Base-by-base conservation (phyloP, 2,113 vertebrate genomes). In the Phrynosoma platyrhinos region DNA sequence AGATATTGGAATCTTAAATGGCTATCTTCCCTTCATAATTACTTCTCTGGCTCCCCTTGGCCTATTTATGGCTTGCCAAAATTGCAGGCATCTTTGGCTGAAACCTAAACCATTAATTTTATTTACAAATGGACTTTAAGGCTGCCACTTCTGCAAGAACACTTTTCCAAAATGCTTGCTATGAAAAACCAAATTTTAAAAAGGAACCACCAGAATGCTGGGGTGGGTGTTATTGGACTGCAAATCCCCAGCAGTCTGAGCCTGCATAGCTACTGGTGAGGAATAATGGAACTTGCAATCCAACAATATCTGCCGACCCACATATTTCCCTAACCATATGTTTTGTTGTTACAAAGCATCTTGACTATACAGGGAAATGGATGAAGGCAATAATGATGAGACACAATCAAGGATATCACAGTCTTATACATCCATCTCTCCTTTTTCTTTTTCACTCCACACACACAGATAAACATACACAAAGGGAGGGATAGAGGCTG, bases 81-180 rank as follows among this genome's bases (percentile, higher is more conserved):
- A 62, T 64, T 82, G 68, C 62, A 64, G 86, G 42, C 9, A 25
- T 75, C n/a, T n/a, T 40, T 87, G 53, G 79, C 9, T 0, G n/a
- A 91, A 93, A 77, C 84, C 10, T 58, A 85, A 86, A 82, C 72
- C 92, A 93, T 91, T 93, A 87, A 88, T 87, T 87, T 90, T 91
- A 82, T 69, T 9, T 83, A 88, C 0, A 0, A 0, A 1, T 0
- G 8, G 14, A 12, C 27, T 85, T 90, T 87, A 85, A 16, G 10
- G 53, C 27, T 0, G 0, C 68, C 71, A 64, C 32, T 92, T 81
- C 82, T 82, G 20, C 30, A 62, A 62, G 25, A 42, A 42, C 0
- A 0, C 74, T 62, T 9, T 82, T 87, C 78, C 2, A 0, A 85
- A 86, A 58, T 7, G 25, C 12, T 69, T 7, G 25, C 12, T 69